phyloP scores from a whole-genome alignment of 2,113 vertebrate genomes.

The Propithecus coquereli region DNA sequence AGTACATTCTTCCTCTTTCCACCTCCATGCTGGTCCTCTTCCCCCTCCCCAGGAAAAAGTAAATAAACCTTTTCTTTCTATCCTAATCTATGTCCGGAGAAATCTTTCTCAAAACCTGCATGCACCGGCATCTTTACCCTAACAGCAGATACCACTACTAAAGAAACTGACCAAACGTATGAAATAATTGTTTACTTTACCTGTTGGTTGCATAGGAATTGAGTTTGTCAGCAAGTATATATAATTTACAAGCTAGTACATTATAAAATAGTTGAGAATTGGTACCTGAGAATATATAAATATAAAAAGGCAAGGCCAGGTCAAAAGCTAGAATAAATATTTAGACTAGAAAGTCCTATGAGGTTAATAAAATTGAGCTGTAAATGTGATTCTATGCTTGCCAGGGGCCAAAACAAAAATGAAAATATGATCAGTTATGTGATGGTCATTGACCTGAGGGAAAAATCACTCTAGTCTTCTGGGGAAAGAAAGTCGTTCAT shows the following conservation, averaged over 20 bases:
- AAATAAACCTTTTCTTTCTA: no score
- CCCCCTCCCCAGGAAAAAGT: no score
- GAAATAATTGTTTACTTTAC: neutral
- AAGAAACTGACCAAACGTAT: neutral
- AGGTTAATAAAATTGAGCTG: constrained; percentile 31
- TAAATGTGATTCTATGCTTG: neutral
- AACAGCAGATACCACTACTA: neutral
- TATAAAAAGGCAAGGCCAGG: neutral
- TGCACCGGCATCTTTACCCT: no score
- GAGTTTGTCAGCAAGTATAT: neutral
- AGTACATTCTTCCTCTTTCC: no score
- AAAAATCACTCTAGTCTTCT: neutral
- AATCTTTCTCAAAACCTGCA: no score
- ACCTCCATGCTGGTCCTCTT: no score
- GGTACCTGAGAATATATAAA: neutral
- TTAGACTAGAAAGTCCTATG: neutral
- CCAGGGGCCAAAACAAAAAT: neutral
- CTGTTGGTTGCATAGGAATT: neutral
- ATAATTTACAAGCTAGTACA: constrained; percentile 2
- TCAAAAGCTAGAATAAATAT: constrained; percentile 45
- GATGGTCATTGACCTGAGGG: neutral
- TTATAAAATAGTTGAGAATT: neutral
- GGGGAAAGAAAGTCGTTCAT: neutral
- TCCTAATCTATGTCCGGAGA: no score
- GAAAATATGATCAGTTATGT: neutral